Evolutionary conservation across 2,113 vertebrate species (phyloP), one percentile per base, ranked within the genome.

Genomic region (Craseonycteris thonglongyai): DNA sequence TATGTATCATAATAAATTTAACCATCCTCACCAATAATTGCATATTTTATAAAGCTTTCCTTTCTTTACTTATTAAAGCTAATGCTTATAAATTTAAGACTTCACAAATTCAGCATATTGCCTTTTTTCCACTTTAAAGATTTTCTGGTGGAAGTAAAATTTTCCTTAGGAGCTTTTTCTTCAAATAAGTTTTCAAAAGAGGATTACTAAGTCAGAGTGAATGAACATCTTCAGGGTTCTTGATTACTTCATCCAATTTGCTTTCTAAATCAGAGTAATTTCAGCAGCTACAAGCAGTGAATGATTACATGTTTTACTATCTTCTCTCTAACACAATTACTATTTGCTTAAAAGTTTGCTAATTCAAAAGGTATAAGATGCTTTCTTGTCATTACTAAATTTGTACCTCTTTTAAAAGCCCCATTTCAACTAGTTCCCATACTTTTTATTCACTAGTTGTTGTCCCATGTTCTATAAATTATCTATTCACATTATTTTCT

Each of bases 261-360:
- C 61, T 69, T 95, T 88, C 47, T 90, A 92, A 90, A 96, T 65
- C 75, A 88, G 40, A 95, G 38, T 45, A 69, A 66, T 87, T 88
- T 65, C 49, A 84, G 68, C 33, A 78, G 61, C 84, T 81, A 88
- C 24, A 58, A 83, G 45, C 35, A 92, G 76, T 26, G 49, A 66
- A 78, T 21, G 35, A 89, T 79, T 76, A 74, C 2, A 45, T 19
- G 24, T 40, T 83, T 83, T 65, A 81, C n/a, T 28, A 80, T 59
- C 18, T 75, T 88, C 45, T 79, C 84, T 61, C n/a, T 51, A 86
- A 74, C 12, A 35, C 12, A 85, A 26, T 61, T 38, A 54, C 33
- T 90, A 35, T 83, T 91, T 90, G 92, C 68, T 92, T 84, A 81
- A 68, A 42, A 14, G 71, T 91, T 68, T 79, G 26, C 49, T 80